phyloP scores from a whole-genome alignment of 2,113 vertebrate species.

The Puntigrus tetrazona region DNA sequence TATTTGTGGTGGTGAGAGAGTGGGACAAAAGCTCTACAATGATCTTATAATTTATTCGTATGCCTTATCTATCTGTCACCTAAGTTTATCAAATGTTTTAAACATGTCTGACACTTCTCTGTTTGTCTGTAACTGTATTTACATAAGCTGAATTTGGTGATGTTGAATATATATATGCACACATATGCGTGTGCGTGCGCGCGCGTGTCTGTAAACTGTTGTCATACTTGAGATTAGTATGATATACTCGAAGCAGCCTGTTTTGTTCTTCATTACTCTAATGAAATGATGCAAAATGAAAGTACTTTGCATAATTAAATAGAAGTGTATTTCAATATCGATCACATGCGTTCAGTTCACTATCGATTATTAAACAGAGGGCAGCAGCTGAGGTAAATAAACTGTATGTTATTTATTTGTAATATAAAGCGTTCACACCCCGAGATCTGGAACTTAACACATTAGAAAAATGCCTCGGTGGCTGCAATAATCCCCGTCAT shows the following conservation, averaged over 20 bases:
- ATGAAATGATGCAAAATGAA: not conserved
- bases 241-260: not conserved
- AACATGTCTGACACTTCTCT: not conserved
- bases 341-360: not conserved
- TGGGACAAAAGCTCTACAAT: conserved; percentile 70
- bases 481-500: conserved; percentile 72
- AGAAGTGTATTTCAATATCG: not conserved
- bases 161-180: not conserved
- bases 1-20: conserved; percentile 35
- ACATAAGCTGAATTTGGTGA: not conserved
- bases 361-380: not conserved
- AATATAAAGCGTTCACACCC: conserved; percentile 19
- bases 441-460: conserved; percentile 31
- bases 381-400: conserved; percentile 8
- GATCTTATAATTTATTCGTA: conserved; percentile 79
- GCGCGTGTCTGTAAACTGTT: not conserved
- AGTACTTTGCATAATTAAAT: not conserved
- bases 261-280: not conserved
- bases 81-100: not conserved
- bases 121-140: not conserved
- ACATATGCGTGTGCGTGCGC: not conserved
- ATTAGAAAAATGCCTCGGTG: conserved; percentile 41
- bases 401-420: conserved; percentile 1
- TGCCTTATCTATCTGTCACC: conserved; percentile 30
- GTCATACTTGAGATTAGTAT: not conserved